phyloP scores from a whole-genome alignment of 2,797 vertebrate species.

The Notolepis coatsorum region DNA sequence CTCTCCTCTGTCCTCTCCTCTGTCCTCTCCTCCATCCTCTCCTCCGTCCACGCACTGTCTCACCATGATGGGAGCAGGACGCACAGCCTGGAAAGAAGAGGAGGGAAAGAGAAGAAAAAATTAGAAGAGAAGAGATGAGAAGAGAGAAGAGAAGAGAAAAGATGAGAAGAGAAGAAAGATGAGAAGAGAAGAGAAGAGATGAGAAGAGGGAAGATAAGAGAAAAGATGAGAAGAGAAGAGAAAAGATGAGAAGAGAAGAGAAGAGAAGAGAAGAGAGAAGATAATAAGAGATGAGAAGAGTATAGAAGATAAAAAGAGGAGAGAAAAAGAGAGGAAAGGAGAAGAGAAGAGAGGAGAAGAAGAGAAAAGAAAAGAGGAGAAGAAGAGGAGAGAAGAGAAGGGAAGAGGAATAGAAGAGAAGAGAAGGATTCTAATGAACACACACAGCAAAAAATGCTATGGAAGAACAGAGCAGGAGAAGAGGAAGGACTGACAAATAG shows the following conservation, averaged over 20 bases:
- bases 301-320: no score
- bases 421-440: no score
- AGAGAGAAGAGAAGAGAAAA: background rate
- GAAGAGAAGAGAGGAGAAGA: constrained; percentile 2
- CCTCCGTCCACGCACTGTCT: no score
- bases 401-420: constrained; percentile 2
- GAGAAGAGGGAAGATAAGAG: background rate
- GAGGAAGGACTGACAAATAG: background rate
- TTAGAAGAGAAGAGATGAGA: no score
- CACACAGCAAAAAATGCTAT: no score
- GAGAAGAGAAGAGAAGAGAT: background rate
- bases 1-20: no score
- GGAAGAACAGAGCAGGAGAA: no score
- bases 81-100: background rate
- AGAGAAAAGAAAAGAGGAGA: background rate
- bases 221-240: background rate
- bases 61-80: no score
- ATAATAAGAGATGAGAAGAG: no score
- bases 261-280: no score
- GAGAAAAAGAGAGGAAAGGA: constrained; percentile 3
- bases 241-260: background rate
- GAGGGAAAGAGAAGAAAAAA: background rate
- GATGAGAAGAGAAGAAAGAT: background rate
- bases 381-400: no score
- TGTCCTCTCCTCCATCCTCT: no score